A percentile compares a stretch with the other conserved stretches of the same genome.
phyloP scores from a whole-genome alignment of 2,113 vertebrate species.

The Esox niger region DNA sequence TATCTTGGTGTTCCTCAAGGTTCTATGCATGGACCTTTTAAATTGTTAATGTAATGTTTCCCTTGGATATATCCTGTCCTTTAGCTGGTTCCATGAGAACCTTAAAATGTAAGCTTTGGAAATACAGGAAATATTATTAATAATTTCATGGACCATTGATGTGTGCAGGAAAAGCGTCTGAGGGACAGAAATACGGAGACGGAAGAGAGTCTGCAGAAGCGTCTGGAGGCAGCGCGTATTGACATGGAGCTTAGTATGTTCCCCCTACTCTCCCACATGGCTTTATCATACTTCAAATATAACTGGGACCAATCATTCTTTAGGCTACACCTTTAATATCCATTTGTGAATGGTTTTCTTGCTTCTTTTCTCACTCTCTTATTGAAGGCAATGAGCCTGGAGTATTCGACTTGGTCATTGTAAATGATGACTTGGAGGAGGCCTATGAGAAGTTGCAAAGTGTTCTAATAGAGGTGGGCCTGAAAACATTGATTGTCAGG shows the following conservation, averaged over 20 bases:
- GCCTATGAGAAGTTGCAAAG: slow-evolving; percentile 83
- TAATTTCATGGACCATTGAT: not conserved
- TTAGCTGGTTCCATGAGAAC: too few relatives aligned
- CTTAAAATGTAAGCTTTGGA: too few relatives aligned
- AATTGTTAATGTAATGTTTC: too few relatives aligned
- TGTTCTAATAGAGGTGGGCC: slow-evolving; percentile 82
- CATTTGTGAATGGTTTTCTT: not conserved
- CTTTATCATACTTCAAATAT: not conserved
- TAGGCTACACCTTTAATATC: not conserved
- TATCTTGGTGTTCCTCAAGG: too few relatives aligned
- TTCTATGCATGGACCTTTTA: too few relatives aligned
- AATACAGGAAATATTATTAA: not conserved
- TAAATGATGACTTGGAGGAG: slow-evolving; percentile 86
- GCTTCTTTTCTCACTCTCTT: not conserved
- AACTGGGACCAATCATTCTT: not conserved
- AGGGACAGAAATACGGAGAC: slow-evolving; percentile 87
- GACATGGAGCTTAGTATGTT: slow-evolving; percentile 92
- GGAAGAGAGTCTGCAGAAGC: slow-evolving; percentile 85
- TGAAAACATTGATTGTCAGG: not conserved
- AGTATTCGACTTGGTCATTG: slow-evolving; percentile 87
- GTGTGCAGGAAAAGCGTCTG: slow-evolving; percentile 83
- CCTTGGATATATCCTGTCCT: too few relatives aligned
- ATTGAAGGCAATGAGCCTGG: slow-evolving; percentile 85
- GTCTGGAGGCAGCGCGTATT: slow-evolving; percentile 75
- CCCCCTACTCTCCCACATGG: slow-evolving; percentile 1